phyloP scores from a whole-genome alignment of 1,140 invertebrate genomes.

The Caenorhabditis remanei region DNA sequence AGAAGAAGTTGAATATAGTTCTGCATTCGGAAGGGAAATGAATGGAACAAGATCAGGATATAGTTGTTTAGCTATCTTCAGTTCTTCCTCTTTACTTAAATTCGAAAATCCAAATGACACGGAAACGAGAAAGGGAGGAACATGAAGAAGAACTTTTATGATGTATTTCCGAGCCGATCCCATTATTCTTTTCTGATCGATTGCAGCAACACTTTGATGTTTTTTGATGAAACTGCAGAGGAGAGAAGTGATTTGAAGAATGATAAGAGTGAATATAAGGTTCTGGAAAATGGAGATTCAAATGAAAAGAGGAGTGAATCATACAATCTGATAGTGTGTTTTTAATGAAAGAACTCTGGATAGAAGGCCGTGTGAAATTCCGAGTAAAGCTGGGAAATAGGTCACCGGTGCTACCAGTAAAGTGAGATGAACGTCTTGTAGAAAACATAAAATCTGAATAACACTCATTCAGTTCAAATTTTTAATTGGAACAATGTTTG shows the following conservation, averaged over 20 bases:
- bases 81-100: neutral
- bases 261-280: neutral
- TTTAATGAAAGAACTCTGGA: neutral
- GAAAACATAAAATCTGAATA: constrained; percentile 14
- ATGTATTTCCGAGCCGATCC: neutral
- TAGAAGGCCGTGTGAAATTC: neutral
- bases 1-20: neutral
- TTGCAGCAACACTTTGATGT: constrained; percentile 16
- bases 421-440: neutral
- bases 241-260: constrained; percentile 7
- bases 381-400: neutral
- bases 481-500: too few species aligned
- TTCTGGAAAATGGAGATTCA: neutral
- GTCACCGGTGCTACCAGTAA: neutral
- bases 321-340: constrained; percentile 19
- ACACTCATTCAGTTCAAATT: too few species aligned
- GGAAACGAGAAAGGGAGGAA: neutral
- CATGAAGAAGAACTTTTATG: neutral
- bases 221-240: constrained; percentile 22
- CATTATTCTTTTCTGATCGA: constrained; percentile 38
- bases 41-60: neutral
- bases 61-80: neutral
- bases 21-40: neutral
- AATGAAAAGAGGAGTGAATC: neutral
- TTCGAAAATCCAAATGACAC: neutral